phyloP scores from a whole-genome alignment of 2,888 invertebrate species.

The Acrobasis repandana region DNA sequence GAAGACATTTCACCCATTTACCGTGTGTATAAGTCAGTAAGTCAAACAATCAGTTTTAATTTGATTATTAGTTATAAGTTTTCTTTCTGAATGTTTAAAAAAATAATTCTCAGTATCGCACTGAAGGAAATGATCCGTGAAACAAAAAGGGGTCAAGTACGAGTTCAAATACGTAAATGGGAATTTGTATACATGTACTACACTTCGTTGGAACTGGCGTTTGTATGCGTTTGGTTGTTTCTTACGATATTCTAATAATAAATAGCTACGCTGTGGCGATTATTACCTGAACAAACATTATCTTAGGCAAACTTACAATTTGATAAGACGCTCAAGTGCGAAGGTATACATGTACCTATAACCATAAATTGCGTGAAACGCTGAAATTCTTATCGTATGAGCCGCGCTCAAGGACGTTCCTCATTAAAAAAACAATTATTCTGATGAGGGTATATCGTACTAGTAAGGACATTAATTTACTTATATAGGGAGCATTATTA shows the following conservation, averaged over 20 bases:
- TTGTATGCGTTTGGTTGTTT: neutral
- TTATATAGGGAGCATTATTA: neutral
- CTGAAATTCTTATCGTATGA: slow-evolving; percentile 21
- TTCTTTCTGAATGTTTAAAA: neutral
- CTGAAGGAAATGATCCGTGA: neutral
- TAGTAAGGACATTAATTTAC: neutral
- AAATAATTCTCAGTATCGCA: neutral
- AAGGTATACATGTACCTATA: slow-evolving; percentile 17
- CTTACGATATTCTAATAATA: neutral
- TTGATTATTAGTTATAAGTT: no score
- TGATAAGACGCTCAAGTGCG: slow-evolving; percentile 41
- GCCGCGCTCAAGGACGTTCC: slow-evolving; percentile 11
- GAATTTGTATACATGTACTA: neutral
- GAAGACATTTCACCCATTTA: no score
- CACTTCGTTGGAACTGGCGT: neutral
- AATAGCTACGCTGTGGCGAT: neutral
- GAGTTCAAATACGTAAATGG: neutral
- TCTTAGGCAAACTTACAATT: slow-evolving; percentile 41
- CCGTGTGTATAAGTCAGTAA: no score
- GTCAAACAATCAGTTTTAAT: no score
- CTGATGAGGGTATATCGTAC: neutral
- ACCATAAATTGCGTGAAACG: slow-evolving; percentile 21
- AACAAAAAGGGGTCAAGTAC: neutral
- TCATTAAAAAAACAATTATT: slow-evolving; percentile 15
- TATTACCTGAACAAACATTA: slow-evolving; percentile 26